Conservation (phyloP, 2,797 vertebrate genomes). For the Chloroceryle inda region DNA sequence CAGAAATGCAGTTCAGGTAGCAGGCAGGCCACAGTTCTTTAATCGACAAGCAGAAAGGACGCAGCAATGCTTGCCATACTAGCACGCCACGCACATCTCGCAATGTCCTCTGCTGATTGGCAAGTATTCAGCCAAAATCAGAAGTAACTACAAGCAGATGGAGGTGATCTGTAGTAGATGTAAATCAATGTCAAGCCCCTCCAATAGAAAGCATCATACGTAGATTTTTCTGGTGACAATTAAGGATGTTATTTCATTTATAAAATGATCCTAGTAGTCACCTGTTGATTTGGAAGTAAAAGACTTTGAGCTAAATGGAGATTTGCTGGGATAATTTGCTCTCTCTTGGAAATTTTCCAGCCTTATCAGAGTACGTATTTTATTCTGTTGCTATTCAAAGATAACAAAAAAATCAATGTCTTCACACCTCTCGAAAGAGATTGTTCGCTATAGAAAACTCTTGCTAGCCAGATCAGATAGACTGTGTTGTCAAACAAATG, state of each 20-base stretch:
- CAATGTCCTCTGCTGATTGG: background rate
- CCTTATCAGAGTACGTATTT: background rate
- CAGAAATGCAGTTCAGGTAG: background rate
- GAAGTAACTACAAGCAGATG: background rate
- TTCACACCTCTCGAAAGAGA: background rate
- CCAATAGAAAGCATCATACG: background rate
- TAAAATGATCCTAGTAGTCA: background rate
- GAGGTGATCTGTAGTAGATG: background rate
- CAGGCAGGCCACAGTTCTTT: background rate
- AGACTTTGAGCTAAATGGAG: background rate
- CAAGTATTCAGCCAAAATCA: background rate
- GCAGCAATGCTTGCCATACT: fast-evolving
- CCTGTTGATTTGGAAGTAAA: background rate
- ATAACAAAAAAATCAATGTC: background rate
- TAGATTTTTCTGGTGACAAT: background rate
- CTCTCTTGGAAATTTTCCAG: background rate
- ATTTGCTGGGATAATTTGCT: background rate
- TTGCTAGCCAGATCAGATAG: background rate
- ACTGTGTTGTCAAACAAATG: background rate
- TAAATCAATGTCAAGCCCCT: background rate
- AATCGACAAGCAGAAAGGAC: background rate
- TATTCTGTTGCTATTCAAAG: background rate
- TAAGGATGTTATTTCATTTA: background rate
- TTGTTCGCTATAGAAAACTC: background rate
- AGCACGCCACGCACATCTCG: fast-evolving